These are phyloP conservation scores for Esox masquinongy DNA, from an alignment of 2,797 vertebrate genomes.

Conservation along the genomic window DNA sequence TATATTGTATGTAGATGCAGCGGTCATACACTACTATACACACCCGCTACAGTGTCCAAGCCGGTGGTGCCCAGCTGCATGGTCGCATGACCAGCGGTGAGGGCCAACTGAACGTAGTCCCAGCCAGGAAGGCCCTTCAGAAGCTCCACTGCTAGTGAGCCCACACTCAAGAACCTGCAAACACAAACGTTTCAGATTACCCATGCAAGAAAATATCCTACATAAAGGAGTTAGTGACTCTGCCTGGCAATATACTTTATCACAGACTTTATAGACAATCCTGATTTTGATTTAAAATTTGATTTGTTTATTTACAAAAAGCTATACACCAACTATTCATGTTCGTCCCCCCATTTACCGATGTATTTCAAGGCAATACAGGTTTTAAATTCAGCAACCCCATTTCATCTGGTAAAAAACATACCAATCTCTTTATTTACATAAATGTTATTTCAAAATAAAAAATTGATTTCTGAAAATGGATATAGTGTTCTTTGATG, in stretches of 20 bases:
- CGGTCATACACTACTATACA: neutral
- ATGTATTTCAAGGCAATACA: too few species aligned
- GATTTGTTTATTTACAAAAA: too few species aligned
- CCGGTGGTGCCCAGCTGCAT: constrained; percentile 53
- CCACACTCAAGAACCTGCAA: constrained; percentile 66
- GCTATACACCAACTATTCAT: too few species aligned
- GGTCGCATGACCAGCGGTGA: constrained; percentile 57
- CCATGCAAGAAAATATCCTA: neutral
- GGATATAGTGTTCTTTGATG: too few species aligned
- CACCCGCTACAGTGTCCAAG: constrained; percentile 48
- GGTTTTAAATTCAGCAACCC: neutral
- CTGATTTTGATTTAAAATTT: neutral
- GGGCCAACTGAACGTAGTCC: constrained; percentile 48
- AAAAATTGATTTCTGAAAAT: too few species aligned
- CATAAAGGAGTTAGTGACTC: neutral
- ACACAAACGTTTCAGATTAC: neutral
- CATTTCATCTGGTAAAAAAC: neutral
- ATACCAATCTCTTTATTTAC: too few species aligned
- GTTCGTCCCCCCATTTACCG: too few species aligned
- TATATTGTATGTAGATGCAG: neutral
- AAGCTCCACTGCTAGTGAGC: constrained; percentile 56
- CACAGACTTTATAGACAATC: neutral
- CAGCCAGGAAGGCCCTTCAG: constrained; percentile 53
- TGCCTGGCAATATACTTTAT: neutral
- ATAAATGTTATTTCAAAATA: too few species aligned